Percentiles rank a stretch among this genome's conserved stretches.
These are phyloP conservation scores for Apomyelois bistriatella DNA, from an alignment of 2,888 invertebrate genomes.

Conservation along the genomic window DNA sequence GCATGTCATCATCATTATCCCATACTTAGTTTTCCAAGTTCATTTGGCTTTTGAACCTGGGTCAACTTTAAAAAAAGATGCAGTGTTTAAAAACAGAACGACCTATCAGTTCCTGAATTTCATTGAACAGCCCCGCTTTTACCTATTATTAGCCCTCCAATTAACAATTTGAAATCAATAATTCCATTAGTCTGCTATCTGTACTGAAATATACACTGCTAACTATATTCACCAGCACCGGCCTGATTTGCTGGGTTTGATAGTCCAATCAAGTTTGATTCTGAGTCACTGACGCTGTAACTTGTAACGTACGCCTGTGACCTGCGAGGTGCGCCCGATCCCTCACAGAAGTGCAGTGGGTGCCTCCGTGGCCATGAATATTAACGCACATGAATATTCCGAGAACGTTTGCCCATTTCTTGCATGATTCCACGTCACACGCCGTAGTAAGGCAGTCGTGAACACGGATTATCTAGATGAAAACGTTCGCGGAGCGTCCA, in stretches of 20 bases:
- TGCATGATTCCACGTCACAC: constrained; percentile 32
- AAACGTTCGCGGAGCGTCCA: constrained; percentile 16
- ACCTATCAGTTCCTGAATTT: no score
- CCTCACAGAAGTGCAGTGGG: constrained; percentile 50
- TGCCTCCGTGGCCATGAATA: constrained; percentile 61
- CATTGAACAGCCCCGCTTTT: no score
- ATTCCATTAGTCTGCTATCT: background rate
- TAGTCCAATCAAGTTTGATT: constrained; percentile 5
- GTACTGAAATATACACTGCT: background rate
- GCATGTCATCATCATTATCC: no score
- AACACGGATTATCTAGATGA: constrained; percentile 17
- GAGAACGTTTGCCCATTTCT: constrained; percentile 66
- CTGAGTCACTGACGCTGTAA: constrained; percentile 1
- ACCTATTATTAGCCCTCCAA: no score
- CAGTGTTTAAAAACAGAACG: no score
- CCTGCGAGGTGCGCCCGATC: constrained; percentile 26
- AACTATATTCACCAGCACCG: background rate
- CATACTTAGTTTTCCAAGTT: no score
- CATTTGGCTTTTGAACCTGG: no score
- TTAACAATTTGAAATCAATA: no score
- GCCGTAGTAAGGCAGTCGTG: constrained; percentile 7
- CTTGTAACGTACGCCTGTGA: constrained; percentile 1
- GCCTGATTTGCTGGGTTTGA: background rate
- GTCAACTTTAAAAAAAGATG: no score
- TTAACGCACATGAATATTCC: constrained; percentile 72